These are phyloP conservation scores for Synergus laeviventris DNA, from an alignment of 2,888 invertebrate species.

Conservation along the genomic window DNA sequence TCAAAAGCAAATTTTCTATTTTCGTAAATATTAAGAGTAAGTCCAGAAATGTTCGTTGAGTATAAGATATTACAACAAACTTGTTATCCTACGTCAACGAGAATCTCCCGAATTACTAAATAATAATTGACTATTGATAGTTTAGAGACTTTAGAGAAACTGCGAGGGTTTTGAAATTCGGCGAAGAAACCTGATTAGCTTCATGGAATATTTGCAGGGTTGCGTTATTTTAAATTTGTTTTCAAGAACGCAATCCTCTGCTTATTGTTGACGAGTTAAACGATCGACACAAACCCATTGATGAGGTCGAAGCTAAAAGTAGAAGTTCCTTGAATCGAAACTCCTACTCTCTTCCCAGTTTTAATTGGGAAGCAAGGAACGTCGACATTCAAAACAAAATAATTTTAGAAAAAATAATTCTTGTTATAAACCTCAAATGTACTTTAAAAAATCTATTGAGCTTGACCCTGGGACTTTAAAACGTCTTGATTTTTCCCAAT, in stretches of 20 bases:
- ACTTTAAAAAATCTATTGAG: background rate
- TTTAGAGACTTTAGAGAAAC: slow-evolving; percentile 3
- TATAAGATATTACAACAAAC: background rate
- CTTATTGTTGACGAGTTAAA: slow-evolving; percentile 19
- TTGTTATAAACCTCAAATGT: background rate
- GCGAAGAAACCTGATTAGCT: slow-evolving; percentile 3
- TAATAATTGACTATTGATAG: background rate
- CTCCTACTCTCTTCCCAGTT: background rate
- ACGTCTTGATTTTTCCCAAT: background rate
- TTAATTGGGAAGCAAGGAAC: background rate
- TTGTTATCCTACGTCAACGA: background rate
- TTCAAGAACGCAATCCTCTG: slow-evolving; percentile 15
- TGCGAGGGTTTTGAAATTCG: slow-evolving; percentile 5
- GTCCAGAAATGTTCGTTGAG: background rate
- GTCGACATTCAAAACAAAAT: background rate
- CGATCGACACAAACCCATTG: slow-evolving; percentile 23
- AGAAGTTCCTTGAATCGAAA: slow-evolving; percentile 15
- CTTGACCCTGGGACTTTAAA: background rate
- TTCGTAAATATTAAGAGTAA: background rate
- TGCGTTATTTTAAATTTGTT: slow-evolving; percentile 44
- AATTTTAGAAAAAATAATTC: background rate
- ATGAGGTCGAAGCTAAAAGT: slow-evolving; percentile 31
- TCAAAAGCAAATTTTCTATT: background rate
- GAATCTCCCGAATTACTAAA: background rate
- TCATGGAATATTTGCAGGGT: slow-evolving; percentile 38